Conservation (phyloP, 2,888 invertebrate species). For the Lasioglossum zephyrum region DNA sequence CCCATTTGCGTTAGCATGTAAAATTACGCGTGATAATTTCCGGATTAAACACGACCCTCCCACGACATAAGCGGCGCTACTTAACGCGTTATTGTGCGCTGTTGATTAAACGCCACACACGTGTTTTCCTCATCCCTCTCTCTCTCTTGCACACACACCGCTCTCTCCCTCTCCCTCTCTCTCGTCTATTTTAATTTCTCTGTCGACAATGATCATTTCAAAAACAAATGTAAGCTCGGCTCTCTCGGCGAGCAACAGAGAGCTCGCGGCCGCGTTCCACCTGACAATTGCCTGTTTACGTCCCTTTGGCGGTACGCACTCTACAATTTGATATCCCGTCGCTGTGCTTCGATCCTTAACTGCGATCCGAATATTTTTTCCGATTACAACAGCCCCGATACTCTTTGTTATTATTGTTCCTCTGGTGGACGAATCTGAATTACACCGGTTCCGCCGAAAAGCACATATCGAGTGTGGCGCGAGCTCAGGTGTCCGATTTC, state of each 20-base stretch:
- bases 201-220: not conserved
- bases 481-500: not conserved
- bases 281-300: not conserved
- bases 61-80: slow-evolving; percentile 36
- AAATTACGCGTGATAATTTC: slow-evolving; percentile 57
- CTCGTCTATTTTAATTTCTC: slow-evolving; percentile 13
- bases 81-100: slow-evolving; percentile 38
- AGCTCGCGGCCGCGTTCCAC: not conserved
- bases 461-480: not conserved
- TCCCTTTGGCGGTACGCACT: not conserved
- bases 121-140: not conserved
- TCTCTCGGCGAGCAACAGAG: not conserved
- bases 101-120: slow-evolving; percentile 30
- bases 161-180: too few species aligned
- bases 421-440: not conserved
- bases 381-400: not conserved
- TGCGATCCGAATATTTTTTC: not conserved
- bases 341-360: not conserved
- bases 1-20: slow-evolving; percentile 27
- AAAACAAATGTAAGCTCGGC: not conserved
- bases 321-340: not conserved
- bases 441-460: not conserved
- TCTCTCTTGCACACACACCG: too few species aligned
- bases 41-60: slow-evolving; percentile 47
- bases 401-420: not conserved